Percentiles rank a stretch among this genome's conserved stretches.
These are phyloP conservation scores for Andrena chrysosceles DNA, from an alignment of 2,888 invertebrate genomes.

Conservation along the genomic window DNA sequence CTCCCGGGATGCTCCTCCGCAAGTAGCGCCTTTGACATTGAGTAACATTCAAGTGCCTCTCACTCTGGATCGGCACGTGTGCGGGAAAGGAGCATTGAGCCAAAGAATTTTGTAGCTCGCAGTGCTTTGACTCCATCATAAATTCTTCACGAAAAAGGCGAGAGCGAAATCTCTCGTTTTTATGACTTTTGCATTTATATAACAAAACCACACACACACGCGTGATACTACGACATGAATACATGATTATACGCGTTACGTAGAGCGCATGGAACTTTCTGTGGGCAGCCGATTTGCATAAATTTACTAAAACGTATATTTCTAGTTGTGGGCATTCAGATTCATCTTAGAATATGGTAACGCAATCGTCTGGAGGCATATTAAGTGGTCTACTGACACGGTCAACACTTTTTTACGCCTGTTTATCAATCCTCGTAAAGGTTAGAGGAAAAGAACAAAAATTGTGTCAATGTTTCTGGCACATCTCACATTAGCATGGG, in stretches of 20 bases:
- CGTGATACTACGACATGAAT: conserved; percentile 6
- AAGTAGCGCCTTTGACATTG: conserved; percentile 39
- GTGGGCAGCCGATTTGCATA: conserved; percentile 49
- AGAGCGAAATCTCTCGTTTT: conserved; percentile 30
- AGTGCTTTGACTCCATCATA: conserved; percentile 14
- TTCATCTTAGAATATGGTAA: conserved; percentile 11
- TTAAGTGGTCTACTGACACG: neutral
- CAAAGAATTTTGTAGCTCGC: conserved; percentile 24
- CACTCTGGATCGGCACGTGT: conserved; percentile 37
- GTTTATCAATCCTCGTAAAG: neutral
- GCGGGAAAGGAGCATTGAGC: conserved; percentile 12
- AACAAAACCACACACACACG: conserved; percentile 35
- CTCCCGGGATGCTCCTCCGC: too few species aligned
- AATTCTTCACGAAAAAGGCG: conserved; percentile 24
- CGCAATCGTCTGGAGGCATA: neutral
- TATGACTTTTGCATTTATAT: conserved; percentile 50
- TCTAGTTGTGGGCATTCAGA: neutral
- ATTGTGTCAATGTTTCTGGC: neutral
- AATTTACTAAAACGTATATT: conserved; percentile 19
- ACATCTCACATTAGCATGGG: neutral
- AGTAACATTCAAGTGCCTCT: conserved; percentile 37
- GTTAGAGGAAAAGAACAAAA: neutral
- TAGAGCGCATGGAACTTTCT: conserved; percentile 28
- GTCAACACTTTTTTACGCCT: neutral
- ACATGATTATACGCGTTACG: conserved; percentile 31